Conservation (phyloP, 2,113 vertebrate species). For the Cynocephalus volans region DNA sequence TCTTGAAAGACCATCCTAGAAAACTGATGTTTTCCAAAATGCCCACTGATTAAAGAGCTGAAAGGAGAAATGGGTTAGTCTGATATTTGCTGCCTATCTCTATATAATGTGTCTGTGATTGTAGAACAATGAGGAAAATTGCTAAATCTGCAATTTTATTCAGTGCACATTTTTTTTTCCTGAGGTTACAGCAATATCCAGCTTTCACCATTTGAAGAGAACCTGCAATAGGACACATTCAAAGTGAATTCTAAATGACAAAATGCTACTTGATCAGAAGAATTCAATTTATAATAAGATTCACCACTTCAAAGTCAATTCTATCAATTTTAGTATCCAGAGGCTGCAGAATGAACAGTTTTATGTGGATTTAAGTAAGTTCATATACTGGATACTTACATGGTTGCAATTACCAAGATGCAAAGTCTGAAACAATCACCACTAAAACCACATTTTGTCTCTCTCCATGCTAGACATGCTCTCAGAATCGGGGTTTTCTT, state of each 20-base stretch:
- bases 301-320: conserved; percentile 85
- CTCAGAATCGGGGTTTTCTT: not conserved
- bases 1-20: not conserved
- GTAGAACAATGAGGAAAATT: conserved; percentile 82
- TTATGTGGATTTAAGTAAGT: conserved; percentile 49
- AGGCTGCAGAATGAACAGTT: conserved; percentile 48
- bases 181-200: conserved; percentile 80
- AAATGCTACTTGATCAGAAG: conserved; percentile 79
- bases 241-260: conserved; percentile 87
- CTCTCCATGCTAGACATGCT: not conserved
- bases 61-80: not conserved
- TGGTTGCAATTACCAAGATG: not conserved
- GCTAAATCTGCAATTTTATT: conserved; percentile 81
- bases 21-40: conserved; percentile 14
- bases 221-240: conserved; percentile 83
- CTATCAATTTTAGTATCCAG: conserved; percentile 63
- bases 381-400: not conserved
- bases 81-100: conserved; percentile 79
- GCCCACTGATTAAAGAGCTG: not conserved
- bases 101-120: conserved; percentile 78
- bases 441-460: not conserved
- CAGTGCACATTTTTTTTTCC: conserved; percentile 79
- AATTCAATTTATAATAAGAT: conserved; percentile 80
- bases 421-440: not conserved
- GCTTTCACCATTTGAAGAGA: conserved; percentile 84